Evolutionary conservation across 2,113 vertebrate species (phyloP).

Genomic region (Oncorhynchus keta): DNA sequence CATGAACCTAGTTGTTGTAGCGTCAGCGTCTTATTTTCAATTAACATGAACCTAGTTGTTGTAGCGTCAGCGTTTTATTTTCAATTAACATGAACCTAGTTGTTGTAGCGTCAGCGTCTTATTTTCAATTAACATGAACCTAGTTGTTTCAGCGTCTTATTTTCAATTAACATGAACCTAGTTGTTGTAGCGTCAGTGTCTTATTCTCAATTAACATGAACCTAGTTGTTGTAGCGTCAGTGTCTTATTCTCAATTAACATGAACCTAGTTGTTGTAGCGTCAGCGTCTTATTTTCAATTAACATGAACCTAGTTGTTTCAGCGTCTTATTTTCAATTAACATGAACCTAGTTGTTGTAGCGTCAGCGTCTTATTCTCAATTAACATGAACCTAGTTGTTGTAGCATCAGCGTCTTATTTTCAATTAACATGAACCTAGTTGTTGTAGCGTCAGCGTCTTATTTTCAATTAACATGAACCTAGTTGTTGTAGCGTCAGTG

Average conservation of each 20-base stretch:
- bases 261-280: neutral
- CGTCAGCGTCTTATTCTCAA: too few species aligned
- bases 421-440: too few species aligned
- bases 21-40: fast-evolving
- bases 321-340: too few species aligned
- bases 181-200: neutral
- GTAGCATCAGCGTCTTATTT: neutral
- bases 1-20: too few species aligned
- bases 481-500: too few species aligned
- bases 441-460: neutral
- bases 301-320: neutral
- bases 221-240: neutral
- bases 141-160: neutral
- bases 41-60: too few species aligned
- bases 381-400: neutral
- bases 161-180: neutral
- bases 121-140: neutral
- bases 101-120: too few species aligned
- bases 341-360: neutral
- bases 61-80: too few species aligned
- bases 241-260: neutral
- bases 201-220: too few species aligned
- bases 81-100: too few species aligned
- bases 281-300: too few species aligned
- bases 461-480: neutral